These are phyloP conservation scores for Proterorhinus semilunaris DNA, from an alignment of 2,113 vertebrate species.

Conservation along the genomic window DNA sequence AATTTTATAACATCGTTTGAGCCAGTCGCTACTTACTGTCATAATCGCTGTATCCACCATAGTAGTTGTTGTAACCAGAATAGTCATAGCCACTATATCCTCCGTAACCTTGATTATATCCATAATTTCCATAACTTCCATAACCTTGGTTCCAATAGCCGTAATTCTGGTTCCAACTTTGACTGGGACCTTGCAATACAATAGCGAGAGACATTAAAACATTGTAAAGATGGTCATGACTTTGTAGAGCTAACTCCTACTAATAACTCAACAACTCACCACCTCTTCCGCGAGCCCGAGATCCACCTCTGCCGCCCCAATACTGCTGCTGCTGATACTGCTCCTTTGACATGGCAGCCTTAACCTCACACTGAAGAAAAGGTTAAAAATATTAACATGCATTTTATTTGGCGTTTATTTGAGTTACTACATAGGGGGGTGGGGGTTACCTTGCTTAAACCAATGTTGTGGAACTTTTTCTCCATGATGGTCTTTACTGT, in stretches of 20 bases:
- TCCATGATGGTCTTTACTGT: conserved; percentile 98
- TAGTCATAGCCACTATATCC: conserved; percentile 97
- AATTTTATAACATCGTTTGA: conserved; percentile 23
- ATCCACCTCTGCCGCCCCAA: conserved; percentile 93
- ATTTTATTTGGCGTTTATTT: background rate
- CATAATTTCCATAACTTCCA: conserved; percentile 84
- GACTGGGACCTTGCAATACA: conserved; percentile 84
- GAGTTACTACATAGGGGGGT: too few species aligned
- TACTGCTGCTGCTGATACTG: conserved; percentile 98
- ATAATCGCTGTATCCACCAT: conserved; percentile 97
- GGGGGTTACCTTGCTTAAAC: conserved; percentile 90
- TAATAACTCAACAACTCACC: conserved; percentile 65
- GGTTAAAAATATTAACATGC: background rate
- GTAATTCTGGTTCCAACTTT: conserved; percentile 97
- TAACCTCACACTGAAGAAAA: conserved; percentile 90
- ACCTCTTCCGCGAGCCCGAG: conserved; percentile 89
- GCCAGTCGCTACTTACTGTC: conserved; percentile 85
- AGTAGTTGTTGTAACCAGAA: conserved; percentile 98
- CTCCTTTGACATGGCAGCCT: conserved; percentile 98
- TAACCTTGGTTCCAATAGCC: conserved; percentile 97
- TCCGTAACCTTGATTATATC: conserved; percentile 97
- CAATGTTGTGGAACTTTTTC: conserved; percentile 98
- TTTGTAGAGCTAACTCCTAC: background rate
- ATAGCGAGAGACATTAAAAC: background rate
- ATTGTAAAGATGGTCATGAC: background rate